A percentile compares a stretch with the other conserved stretches of the same genome.
These are phyloP conservation scores for Agonum fuliginosum DNA, from an alignment of 2,888 invertebrate genomes.

Conservation along the genomic window DNA sequence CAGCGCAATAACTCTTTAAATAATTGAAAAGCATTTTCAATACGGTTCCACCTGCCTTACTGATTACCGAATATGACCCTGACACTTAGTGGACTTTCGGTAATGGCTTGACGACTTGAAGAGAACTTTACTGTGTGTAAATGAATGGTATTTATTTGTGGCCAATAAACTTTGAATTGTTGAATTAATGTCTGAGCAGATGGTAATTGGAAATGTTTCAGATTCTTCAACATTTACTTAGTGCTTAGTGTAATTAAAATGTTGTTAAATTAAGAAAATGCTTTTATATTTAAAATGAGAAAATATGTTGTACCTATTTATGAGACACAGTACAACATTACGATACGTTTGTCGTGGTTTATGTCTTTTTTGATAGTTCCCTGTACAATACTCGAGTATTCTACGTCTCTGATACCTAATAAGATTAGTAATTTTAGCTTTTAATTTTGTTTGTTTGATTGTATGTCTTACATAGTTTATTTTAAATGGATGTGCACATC, in stretches of 20 bases:
- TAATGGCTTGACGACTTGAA: conserved; percentile 15
- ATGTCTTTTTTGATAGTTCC: too few relatives aligned
- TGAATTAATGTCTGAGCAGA: background rate
- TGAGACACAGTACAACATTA: too few relatives aligned
- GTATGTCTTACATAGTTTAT: too few relatives aligned
- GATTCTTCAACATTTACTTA: background rate
- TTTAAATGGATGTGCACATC: too few relatives aligned
- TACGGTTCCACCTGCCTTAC: conserved; percentile 45
- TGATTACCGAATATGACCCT: background rate
- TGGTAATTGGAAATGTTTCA: background rate
- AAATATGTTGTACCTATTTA: too few relatives aligned
- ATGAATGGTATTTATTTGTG: conserved; percentile 22
- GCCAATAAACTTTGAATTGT: conserved; percentile 3
- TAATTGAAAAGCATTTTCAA: conserved; percentile 54
- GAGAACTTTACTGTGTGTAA: conserved; percentile 5
- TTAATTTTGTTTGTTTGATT: too few relatives aligned
- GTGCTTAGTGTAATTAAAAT: conserved; percentile 1
- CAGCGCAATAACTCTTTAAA: conserved; percentile 51
- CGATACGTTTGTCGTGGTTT: too few relatives aligned
- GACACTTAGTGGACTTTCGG: conserved; percentile 3
- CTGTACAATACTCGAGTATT: too few relatives aligned
- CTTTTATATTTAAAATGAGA: too few relatives aligned
- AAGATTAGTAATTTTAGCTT: too few relatives aligned
- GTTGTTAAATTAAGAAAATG: too few relatives aligned
- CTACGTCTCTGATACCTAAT: too few relatives aligned